Conservation (phyloP, 2,113 vertebrate species). For the Vidua chalybeata region DNA sequence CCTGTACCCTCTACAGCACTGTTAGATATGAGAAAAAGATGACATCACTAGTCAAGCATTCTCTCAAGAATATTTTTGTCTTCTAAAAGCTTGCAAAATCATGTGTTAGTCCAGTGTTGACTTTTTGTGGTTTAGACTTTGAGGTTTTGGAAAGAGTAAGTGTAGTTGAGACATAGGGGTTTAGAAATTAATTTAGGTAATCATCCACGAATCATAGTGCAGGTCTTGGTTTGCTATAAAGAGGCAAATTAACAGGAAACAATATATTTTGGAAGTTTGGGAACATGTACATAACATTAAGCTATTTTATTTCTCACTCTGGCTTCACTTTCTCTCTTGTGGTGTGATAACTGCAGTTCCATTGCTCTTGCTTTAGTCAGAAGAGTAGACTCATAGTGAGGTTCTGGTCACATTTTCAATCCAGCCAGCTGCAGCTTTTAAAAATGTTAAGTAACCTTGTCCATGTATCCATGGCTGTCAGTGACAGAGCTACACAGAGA, state of each 20-base stretch:
- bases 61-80: not conserved
- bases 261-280: not conserved
- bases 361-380: not conserved
- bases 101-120: not conserved
- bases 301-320: not conserved
- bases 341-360: not conserved
- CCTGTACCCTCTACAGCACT: not conserved
- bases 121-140: not conserved
- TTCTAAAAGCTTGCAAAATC: not conserved
- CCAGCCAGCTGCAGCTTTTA: not conserved
- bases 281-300: not conserved
- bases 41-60: not conserved
- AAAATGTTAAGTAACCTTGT: not conserved
- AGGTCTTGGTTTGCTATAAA: not conserved
- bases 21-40: not conserved
- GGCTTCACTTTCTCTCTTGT: not conserved
- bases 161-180: not conserved
- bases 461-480: not conserved
- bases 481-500: not conserved
- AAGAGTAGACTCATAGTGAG: not conserved
- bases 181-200: too few species aligned
- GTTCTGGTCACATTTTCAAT: not conserved
- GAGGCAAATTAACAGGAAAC: not conserved
- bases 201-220: not conserved
- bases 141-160: not conserved